Conservation (phyloP, 2,888 invertebrate species). For the Acronicta psi region DNA sequence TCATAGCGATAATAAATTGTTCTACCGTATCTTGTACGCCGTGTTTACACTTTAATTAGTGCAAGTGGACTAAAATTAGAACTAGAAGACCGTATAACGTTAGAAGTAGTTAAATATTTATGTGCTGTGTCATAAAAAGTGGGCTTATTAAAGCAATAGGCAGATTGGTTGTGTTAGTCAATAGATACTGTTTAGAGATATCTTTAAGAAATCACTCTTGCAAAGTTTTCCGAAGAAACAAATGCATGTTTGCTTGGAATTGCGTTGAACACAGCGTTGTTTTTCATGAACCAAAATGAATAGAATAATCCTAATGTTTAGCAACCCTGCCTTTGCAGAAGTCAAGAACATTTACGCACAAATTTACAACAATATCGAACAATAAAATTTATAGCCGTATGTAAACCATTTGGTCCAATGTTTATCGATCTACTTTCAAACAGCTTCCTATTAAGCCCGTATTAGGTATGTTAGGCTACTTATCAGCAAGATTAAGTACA, state of each 20-base stretch:
- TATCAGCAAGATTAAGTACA: slow-evolving; percentile 49
- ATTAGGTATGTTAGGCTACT: slow-evolving; percentile 42
- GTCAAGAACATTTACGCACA: slow-evolving; percentile 5
- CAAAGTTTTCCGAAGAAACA: too few relatives aligned
- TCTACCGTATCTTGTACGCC: slow-evolving; percentile 7
- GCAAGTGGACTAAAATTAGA: slow-evolving; percentile 36
- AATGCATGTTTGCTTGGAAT: too few relatives aligned
- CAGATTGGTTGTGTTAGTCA: slow-evolving; percentile 4
- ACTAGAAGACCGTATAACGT: slow-evolving; percentile 13
- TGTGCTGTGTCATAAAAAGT: neutral
- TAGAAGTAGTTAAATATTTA: slow-evolving; percentile 14
- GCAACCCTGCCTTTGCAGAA: neutral
- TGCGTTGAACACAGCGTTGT: too few relatives aligned
- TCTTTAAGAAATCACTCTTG: too few relatives aligned
- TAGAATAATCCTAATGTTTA: neutral
- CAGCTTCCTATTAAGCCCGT: slow-evolving; percentile 36
- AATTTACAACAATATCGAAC: slow-evolving; percentile 19
- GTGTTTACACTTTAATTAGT: slow-evolving; percentile 46
- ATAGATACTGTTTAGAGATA: too few relatives aligned
- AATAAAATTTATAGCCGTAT: slow-evolving; percentile 32
- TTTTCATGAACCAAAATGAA: neutral
- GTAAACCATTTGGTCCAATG: slow-evolving; percentile 37
- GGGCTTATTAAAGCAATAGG: neutral
- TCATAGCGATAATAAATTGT: slow-evolving; percentile 42
- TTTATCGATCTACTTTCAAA: slow-evolving; percentile 35